Evolutionary conservation across 1,140 invertebrate species (phyloP).

Genomic region (Magallana ariakensis): DNA sequence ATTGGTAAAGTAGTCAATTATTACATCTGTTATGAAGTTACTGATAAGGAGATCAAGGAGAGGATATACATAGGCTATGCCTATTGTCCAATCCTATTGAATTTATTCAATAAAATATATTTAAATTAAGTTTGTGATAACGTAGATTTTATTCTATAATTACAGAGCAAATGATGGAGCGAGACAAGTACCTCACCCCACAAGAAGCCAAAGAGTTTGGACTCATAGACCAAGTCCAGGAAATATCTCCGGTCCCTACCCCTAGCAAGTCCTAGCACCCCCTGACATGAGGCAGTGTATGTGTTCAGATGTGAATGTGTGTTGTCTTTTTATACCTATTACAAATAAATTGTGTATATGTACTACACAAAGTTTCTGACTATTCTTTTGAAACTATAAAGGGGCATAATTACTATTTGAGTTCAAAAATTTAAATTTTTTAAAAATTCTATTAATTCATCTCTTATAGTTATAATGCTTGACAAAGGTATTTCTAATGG

Average conservation of each 20-base stretch:
- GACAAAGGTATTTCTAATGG: too few relatives aligned
- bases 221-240: constrained; percentile 93
- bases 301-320: background rate
- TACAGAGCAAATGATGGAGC: constrained; percentile 90
- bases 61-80: too few relatives aligned
- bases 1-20: constrained; percentile 2
- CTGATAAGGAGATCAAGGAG: background rate
- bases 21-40: background rate
- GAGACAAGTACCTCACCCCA: constrained; percentile 95
- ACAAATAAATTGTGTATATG: background rate
- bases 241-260: background rate
- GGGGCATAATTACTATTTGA: too few relatives aligned
- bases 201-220: constrained; percentile 95
- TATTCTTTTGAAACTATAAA: too few relatives aligned
- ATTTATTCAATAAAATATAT: too few relatives aligned
- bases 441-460: too few relatives aligned
- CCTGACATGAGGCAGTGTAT: background rate
- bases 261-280: background rate
- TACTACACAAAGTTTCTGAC: background rate
- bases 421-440: too few relatives aligned
- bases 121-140: too few relatives aligned
- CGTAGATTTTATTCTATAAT: constrained; percentile 42
- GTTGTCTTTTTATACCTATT: background rate
- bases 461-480: too few relatives aligned
- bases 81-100: too few relatives aligned